A percentile compares a stretch with the other conserved stretches of the same genome.
Evolutionary conservation across 2,888 invertebrate species (phyloP).

Genomic region (Dasypogon diadema): DNA sequence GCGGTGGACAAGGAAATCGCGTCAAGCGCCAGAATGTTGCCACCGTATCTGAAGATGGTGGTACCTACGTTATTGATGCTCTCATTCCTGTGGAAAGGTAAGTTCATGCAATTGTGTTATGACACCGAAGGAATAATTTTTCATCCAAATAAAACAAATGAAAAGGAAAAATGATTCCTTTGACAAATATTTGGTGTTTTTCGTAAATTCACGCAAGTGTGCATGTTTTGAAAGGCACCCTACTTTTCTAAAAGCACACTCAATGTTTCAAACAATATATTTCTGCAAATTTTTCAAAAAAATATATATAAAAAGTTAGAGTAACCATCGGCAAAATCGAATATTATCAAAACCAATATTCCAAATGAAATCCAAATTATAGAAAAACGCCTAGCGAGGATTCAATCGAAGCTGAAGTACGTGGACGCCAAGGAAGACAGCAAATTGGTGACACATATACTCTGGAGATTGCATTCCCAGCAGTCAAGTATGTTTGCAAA

Average conservation of each 20-base stretch:
- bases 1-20: conserved; percentile 71
- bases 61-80: conserved; percentile 85
- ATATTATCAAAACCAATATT: not conserved
- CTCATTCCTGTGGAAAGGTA: conserved; percentile 88
- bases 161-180: not conserved
- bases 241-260: conserved; percentile 30
- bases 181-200: not conserved
- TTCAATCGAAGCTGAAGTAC: conserved; percentile 54
- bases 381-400: conserved; percentile 61
- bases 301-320: conserved; percentile 1
- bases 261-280: not conserved
- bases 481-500: conserved; percentile 83
- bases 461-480: conserved; percentile 92
- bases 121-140: too few species aligned
- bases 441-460: conserved; percentile 88
- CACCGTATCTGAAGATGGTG: conserved; percentile 73
- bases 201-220: conserved; percentile 29
- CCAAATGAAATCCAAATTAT: conserved; percentile 60
- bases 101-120: conserved; percentile 67
- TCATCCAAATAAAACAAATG: not conserved
- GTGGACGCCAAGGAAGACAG: conserved; percentile 82
- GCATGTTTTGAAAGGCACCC: conserved; percentile 38
- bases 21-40: conserved; percentile 74
- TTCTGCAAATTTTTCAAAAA: not conserved
- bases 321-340: not conserved